Conservation (phyloP, 2,888 invertebrate species). For the Galeruca laticollis region DNA sequence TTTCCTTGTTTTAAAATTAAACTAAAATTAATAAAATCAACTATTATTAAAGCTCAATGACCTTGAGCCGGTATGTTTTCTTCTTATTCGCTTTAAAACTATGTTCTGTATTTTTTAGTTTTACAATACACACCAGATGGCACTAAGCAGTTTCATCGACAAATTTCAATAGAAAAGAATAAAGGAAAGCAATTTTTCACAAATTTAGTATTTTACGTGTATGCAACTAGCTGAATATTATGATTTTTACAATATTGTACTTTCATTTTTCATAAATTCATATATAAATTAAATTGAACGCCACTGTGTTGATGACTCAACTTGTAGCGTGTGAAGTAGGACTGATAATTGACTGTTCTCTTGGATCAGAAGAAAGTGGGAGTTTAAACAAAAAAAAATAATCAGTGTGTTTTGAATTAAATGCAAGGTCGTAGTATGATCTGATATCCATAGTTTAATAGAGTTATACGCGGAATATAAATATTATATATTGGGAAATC, state of each 20-base stretch:
- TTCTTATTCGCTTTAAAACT: not conserved
- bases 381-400: slow-evolving; percentile 33
- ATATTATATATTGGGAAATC: not conserved
- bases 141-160: no score
- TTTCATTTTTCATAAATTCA: no score
- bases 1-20: slow-evolving; percentile 26
- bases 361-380: slow-evolving; percentile 14
- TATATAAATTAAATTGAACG: slow-evolving; percentile 7
- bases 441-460: not conserved
- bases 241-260: no score
- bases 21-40: slow-evolving; percentile 14
- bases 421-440: not conserved
- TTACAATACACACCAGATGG: not conserved
- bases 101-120: not conserved
- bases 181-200: no score
- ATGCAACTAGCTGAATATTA: no score
- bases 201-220: no score
- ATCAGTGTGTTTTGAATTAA: slow-evolving; percentile 1
- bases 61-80: slow-evolving; percentile 12
- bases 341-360: slow-evolving; percentile 13
- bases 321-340: slow-evolving; percentile 29
- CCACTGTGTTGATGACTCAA: slow-evolving; percentile 27
- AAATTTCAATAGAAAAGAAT: no score
- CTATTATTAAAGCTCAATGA: slow-evolving; percentile 18
- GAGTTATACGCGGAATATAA: not conserved